phyloP scores from a whole-genome alignment of 2,797 vertebrate species.

The Poecile montanus region DNA sequence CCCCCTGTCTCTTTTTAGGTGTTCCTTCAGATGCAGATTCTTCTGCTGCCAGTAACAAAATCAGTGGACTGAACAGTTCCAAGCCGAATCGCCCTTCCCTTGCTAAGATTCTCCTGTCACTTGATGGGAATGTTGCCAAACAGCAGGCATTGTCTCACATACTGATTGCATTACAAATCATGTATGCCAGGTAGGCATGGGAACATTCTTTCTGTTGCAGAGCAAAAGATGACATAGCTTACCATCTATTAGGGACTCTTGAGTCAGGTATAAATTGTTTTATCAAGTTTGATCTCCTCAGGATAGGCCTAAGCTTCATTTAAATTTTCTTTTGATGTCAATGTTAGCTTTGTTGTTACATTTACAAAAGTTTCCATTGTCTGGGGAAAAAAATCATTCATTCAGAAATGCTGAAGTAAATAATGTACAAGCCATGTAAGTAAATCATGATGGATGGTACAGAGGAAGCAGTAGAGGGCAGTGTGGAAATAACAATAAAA shows the following conservation, averaged over 20 bases:
- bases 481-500: not conserved
- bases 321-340: not conserved
- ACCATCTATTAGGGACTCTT: not conserved
- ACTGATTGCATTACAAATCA: slow-evolving; percentile 92
- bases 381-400: rapidly evolving
- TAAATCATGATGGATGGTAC: not conserved
- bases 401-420: not conserved
- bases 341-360: not conserved
- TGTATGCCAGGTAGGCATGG: slow-evolving; percentile 91
- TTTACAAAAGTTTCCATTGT: not conserved
- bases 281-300: not conserved
- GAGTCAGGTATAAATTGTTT: not conserved
- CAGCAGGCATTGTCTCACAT: slow-evolving; percentile 95
- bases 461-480: not conserved
- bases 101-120: slow-evolving; percentile 94
- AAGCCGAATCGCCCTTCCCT: slow-evolving; percentile 94
- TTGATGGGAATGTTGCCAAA: slow-evolving; percentile 94
- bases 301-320: not conserved
- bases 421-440: not conserved
- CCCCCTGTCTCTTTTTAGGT: slow-evolving; percentile 70
- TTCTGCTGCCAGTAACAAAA: slow-evolving; percentile 89
- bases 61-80: slow-evolving; percentile 84
- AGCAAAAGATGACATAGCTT: not conserved
- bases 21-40: slow-evolving; percentile 94
- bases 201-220: not conserved